Evolutionary conservation across 2,888 invertebrate genomes (phyloP), one percentile per base, ranked within the genome.

Genomic region (Polydrusus cervinus): DNA sequence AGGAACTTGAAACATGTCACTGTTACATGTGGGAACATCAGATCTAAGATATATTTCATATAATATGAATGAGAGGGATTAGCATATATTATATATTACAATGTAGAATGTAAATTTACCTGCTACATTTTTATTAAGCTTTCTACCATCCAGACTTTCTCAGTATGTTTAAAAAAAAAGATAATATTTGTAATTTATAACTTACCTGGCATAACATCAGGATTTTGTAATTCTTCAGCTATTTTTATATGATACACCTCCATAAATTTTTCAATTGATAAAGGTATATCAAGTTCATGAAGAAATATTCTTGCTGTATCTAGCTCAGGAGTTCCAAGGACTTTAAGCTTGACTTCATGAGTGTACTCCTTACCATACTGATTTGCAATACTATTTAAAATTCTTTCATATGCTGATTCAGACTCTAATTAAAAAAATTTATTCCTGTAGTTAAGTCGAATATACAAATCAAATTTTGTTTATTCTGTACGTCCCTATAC

Each of bases 311-410:
- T 81, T 6, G 90, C 90, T 0, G 91, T 88, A 34, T 89, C 89
- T 38, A 80, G 81, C 75, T 89, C 89, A 6, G 88, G 87, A 53
- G 88, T 88, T 0, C 91, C 91, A 85, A 90, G 86, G 47, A 89
- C 83, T 80, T 87, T 88, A 71, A 88, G 83, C 83, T 91, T 90
- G 18, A 91, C 87, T 75, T 95, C 95, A 83, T 91, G 91, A 0
- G 95, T 94, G 87, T 95, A 97, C 49, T 89, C 86, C 82, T 93
- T 94, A 0, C 93, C 94, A 87, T 92, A 95, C 78, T 90, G 89
- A 7, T 89, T 89, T 79, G 92, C 92, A 79, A 95, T 90, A 81
- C 90, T 89, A 78, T 90, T 89, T 79, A 93, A 92, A 84, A 94
- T 93, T 83, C 91, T 90, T 82, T 94, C 93, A 86, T 97, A 96